Base-by-base conservation (phyloP, 2,797 vertebrate species). In the Lithobates pipiens region DNA sequence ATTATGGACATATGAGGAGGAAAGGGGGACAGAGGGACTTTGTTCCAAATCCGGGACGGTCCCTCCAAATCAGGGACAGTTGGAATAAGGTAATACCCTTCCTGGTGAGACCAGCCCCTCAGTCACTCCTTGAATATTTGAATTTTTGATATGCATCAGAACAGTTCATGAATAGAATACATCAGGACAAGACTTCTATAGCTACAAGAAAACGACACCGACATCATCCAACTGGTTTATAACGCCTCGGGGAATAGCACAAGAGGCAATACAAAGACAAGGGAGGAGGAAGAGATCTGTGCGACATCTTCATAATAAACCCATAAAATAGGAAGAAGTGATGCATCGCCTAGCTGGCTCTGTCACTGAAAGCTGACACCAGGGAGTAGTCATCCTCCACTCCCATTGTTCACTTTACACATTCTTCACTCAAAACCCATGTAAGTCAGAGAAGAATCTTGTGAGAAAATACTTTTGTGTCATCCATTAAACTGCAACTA, bases 311-410 rank as follows among this genome's bases (percentile, higher is more conserved):
- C 54, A 61, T 61, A 54, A 54, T 54, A 61, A 61, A 61, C 54
- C 21, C 54, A 61, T 61, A 23, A 61, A 61, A 61, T 61, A 9
- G 21, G 54, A 61, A 61, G 54, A 54, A 16, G 50, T 54, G 50
- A 61, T 61, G 4, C 54, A 61, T 61, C 54, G 44, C n/a, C n/a
- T n/a, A 10, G 25, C 23, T 74, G 8, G 34, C 34, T 39, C 1
- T 76, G 75, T 61, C 50, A 61, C 18, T 63, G 75, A 63, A 61
- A 61, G 25, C 50, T 23, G 75, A 76, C 54, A 61, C 27, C 50
- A 61, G 75, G 46, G 75, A 61, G 54, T 50, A 57, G 75, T 76
- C 25, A n/a, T 61, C 54, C 29, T 61, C 21, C 2, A 21, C 54
- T 23, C 18, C 54, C 21, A 61, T 61, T 61, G 54, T 61, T 61